Conservation (phyloP, 1,140 invertebrate species). For the Akabosia matsudoensis region DNA sequence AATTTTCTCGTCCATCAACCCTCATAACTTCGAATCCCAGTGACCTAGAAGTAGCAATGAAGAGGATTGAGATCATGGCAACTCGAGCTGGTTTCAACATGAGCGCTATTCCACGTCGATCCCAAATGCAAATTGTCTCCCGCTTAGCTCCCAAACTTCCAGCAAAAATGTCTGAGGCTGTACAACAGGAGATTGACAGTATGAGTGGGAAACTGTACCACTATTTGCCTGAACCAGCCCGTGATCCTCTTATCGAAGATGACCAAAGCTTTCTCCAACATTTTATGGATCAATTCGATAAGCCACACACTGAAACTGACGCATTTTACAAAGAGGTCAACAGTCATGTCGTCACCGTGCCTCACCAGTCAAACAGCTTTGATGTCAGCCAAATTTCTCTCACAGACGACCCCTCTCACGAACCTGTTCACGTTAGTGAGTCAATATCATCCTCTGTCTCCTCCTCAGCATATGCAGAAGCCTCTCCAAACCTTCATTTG, state of each 20-base stretch:
- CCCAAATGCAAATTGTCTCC: constrained; percentile 43
- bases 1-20: constrained; percentile 33
- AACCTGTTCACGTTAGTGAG: neutral
- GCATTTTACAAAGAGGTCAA: constrained; percentile 25
- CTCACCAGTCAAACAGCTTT: neutral
- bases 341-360: neutral
- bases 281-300: constrained; percentile 30
- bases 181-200: constrained; percentile 31
- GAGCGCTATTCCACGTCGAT: constrained; percentile 41
- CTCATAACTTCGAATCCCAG: constrained; percentile 34
- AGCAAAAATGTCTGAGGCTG: constrained; percentile 26
- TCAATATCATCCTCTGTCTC: neutral
- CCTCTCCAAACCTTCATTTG: neutral
- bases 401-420: neutral
- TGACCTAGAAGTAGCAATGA: constrained; percentile 43
- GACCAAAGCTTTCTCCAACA: constrained; percentile 20
- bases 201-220: constrained; percentile 41
- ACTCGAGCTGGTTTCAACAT: constrained; percentile 45
- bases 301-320: neutral
- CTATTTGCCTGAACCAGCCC: constrained; percentile 41
- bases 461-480: neutral
- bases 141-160: constrained; percentile 38
- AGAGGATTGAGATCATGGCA: constrained; percentile 46
- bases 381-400: neutral
- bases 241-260: constrained; percentile 41